These are phyloP conservation scores for Argynnis bischoffii DNA, from an alignment of 2,888 invertebrate genomes.

Conservation along the genomic window DNA sequence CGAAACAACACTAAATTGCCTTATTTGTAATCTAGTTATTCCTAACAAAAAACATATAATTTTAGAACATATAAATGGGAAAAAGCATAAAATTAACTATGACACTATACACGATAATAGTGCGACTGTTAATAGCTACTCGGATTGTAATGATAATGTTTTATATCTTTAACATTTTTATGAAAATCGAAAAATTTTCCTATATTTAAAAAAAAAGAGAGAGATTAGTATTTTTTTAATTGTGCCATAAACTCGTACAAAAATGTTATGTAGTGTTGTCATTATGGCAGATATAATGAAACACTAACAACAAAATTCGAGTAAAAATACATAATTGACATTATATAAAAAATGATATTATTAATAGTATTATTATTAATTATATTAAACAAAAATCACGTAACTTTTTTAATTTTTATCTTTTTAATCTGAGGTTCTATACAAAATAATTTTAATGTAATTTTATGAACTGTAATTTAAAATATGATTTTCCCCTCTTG, in stretches of 20 bases:
- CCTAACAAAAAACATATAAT: constrained; percentile 34
- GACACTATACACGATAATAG: constrained; percentile 16
- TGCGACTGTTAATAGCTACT: neutral
- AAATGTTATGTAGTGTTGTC: too few species aligned
- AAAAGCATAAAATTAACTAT: constrained; percentile 42
- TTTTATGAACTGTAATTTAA: too few species aligned
- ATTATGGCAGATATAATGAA: too few species aligned
- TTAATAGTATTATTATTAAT: too few species aligned
- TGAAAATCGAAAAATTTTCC: neutral
- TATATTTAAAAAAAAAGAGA: neutral
- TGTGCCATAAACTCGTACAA: neutral
- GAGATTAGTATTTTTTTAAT: neutral
- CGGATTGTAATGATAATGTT: constrained; percentile 14
- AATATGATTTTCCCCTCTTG: too few species aligned
- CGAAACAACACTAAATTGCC: constrained; percentile 42
- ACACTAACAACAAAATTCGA: too few species aligned
- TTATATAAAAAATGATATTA: too few species aligned
- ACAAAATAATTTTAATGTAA: too few species aligned
- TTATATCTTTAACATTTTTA: constrained; percentile 28
- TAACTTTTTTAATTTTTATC: too few species aligned
- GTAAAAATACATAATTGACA: too few species aligned
- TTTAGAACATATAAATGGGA: constrained; percentile 43
- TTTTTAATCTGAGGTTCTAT: too few species aligned
- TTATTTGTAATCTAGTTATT: constrained; percentile 45
- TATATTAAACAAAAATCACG: too few species aligned